Conservation (phyloP, 1,140 invertebrate genomes). For the Orussus abietinus region DNA sequence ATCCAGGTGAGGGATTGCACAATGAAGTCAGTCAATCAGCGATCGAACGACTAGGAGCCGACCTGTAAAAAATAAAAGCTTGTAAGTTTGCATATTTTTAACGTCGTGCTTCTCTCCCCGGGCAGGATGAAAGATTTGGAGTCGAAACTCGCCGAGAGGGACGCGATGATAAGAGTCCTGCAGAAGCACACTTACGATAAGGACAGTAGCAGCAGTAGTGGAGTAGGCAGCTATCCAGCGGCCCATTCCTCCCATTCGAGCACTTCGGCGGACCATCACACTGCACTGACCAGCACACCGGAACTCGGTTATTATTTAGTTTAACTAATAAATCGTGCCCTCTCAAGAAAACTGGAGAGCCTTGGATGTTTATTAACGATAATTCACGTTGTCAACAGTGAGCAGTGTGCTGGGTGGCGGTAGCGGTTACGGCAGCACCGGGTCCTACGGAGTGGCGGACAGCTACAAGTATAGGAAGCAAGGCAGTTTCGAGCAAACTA, state of each 20-base stretch:
- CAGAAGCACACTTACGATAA: conserved; percentile 76
- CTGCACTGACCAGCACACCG: conserved; percentile 43
- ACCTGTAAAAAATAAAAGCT: no score
- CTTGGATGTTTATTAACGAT: no score
- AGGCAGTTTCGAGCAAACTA: conserved; percentile 68
- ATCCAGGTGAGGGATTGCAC: conserved; percentile 57
- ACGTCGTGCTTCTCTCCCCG: neutral
- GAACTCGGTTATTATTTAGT: conserved; percentile 41
- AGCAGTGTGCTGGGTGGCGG: conserved; percentile 57
- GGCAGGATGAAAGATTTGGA: conserved; percentile 80
- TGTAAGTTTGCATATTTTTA: no score
- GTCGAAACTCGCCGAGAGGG: conserved; percentile 80
- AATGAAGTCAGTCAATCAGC: neutral
- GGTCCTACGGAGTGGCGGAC: conserved; percentile 59
- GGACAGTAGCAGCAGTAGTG: conserved; percentile 56
- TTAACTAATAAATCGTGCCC: no score
- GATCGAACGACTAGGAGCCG: neutral
- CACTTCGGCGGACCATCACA: conserved; percentile 47
- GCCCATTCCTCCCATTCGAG: conserved; percentile 51
- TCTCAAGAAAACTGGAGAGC: neutral
- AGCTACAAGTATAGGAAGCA: conserved; percentile 59
- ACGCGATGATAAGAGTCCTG: conserved; percentile 86
- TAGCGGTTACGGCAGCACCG: conserved; percentile 59
- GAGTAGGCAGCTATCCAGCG: conserved; percentile 48
- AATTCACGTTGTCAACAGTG: conserved; percentile 45